phyloP scores from a whole-genome alignment of 2,888 invertebrate species.

The Baronia brevicornis region DNA sequence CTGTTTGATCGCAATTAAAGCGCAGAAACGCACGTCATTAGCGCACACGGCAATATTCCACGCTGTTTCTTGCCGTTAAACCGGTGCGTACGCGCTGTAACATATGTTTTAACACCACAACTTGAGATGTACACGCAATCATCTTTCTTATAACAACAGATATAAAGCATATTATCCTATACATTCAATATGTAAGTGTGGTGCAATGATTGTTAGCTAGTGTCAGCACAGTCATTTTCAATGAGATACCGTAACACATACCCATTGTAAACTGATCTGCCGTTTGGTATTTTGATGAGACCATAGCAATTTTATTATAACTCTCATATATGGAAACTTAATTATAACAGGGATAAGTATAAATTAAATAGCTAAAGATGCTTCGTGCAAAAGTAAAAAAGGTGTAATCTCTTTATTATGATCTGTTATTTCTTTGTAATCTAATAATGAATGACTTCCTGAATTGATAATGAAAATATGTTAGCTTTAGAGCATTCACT shows the following conservation, averaged over 20 bases:
- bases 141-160: not conserved
- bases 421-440: too few species aligned
- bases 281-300: conserved; percentile 62
- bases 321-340: conserved; percentile 32
- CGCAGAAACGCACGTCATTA: conserved; percentile 69
- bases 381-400: too few species aligned
- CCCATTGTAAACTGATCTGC: conserved; percentile 49
- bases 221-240: conserved; percentile 32
- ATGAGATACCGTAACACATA: conserved; percentile 41
- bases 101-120: conserved; percentile 16
- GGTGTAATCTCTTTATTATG: too few species aligned
- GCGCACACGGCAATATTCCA: conserved; percentile 71
- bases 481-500: too few species aligned
- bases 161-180: conserved; percentile 14
- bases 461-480: too few species aligned
- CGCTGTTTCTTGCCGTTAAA: conserved; percentile 58
- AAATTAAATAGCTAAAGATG: too few species aligned
- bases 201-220: conserved; percentile 5
- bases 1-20: conserved; percentile 69
- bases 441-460: too few species aligned
- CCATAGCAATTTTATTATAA: conserved; percentile 39
- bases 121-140: conserved; percentile 4
- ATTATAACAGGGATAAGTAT: conserved; percentile 29
- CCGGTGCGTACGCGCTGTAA: conserved; percentile 27
- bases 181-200: not conserved